These are phyloP conservation scores for Calyptommatus sinebrachiatus DNA, from an alignment of 2,113 vertebrate species.

Conservation along the genomic window DNA sequence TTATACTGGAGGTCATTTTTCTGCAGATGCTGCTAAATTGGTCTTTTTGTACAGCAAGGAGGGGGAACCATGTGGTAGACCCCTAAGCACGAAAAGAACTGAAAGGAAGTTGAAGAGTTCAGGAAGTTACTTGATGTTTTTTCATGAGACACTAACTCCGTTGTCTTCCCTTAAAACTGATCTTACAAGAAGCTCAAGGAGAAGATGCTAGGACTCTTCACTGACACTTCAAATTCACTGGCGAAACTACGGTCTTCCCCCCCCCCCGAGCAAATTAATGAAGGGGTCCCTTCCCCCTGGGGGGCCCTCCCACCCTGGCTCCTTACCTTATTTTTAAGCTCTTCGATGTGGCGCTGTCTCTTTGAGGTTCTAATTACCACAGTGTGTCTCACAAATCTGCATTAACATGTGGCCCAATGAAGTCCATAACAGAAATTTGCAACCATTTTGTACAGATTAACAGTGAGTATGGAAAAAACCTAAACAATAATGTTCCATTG, in stretches of 20 bases:
- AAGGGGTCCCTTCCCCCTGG: no score
- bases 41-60: slow-evolving; percentile 20
- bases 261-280: no score
- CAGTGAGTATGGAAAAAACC: no score
- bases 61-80: not conserved
- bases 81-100: slow-evolving; percentile 32
- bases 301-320: no score
- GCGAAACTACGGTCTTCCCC: no score
- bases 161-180: slow-evolving; percentile 49
- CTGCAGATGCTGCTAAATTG: slow-evolving; percentile 29
- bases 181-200: not conserved
- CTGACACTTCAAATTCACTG: slow-evolving; percentile 5
- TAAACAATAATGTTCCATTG: not conserved
- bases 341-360: no score
- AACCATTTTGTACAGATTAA: no score
- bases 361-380: no score
- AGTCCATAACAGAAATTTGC: no score
- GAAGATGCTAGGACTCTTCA: slow-evolving; percentile 5
- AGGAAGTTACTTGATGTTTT: slow-evolving; percentile 56
- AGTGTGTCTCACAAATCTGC: no score
- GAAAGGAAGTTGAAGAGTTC: slow-evolving; percentile 65
- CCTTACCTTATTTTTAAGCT: no score
- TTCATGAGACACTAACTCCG: slow-evolving; percentile 51
- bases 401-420: no score
- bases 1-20: slow-evolving; percentile 46